These are phyloP conservation scores for Lepidurus packardi DNA, from an alignment of 1,140 invertebrate species.

Conservation along the genomic window DNA sequence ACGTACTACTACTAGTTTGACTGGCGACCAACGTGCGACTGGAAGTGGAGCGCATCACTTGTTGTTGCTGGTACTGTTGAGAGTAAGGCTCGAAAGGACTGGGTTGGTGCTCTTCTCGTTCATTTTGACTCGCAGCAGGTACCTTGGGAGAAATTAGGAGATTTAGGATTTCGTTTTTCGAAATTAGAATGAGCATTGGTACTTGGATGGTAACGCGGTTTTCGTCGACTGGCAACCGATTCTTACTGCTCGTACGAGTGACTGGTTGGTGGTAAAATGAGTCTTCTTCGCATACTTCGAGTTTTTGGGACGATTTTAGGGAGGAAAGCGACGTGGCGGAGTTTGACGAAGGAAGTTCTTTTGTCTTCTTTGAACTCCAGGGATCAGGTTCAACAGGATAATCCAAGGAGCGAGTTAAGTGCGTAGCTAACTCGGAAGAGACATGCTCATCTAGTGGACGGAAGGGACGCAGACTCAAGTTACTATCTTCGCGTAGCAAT, in stretches of 20 bases:
- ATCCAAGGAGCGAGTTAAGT: neutral
- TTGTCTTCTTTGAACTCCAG: neutral
- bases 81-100: neutral
- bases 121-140: conserved; percentile 9
- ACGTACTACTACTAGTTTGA: neutral
- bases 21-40: neutral
- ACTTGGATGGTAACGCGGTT: conserved; percentile 9
- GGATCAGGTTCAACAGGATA: neutral
- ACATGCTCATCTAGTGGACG: neutral
- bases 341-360: neutral
- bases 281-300: neutral
- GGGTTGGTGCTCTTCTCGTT: conserved; percentile 1
- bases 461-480: neutral
- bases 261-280: neutral
- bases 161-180: neutral
- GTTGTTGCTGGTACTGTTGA: neutral
- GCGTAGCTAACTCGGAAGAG: neutral
- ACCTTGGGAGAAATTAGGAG: neutral
- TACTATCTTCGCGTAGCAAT: neutral
- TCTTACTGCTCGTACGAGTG: neutral
- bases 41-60: neutral
- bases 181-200: neutral
- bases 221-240: neutral
- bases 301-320: neutral
- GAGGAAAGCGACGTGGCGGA: neutral